phyloP scores from a whole-genome alignment of 2,888 invertebrate genomes.

The Rhabditoides inermis region DNA sequence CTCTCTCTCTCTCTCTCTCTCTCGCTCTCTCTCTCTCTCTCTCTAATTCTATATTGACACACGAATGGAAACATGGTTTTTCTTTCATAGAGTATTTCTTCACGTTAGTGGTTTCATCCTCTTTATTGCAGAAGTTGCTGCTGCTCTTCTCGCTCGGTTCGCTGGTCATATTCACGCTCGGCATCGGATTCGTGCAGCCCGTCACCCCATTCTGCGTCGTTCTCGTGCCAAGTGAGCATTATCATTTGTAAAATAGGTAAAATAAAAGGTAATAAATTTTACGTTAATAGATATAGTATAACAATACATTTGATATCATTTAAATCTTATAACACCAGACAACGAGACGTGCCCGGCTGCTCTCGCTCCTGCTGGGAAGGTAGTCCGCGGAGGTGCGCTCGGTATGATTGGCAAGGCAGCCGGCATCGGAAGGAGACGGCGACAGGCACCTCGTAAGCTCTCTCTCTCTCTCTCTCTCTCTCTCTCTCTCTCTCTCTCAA shows the following conservation, averaged over 20 bases:
- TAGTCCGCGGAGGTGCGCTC: slow-evolving; percentile 40
- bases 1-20: too few relatives aligned
- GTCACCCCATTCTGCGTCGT: slow-evolving; percentile 64
- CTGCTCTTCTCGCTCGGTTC: slow-evolving; percentile 80
- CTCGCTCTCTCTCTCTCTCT: too few relatives aligned
- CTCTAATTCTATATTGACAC: too few relatives aligned
- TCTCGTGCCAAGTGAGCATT: slow-evolving; percentile 19
- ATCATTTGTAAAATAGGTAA: neutral
- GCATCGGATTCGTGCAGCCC: slow-evolving; percentile 87
- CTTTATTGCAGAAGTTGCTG: slow-evolving; percentile 63
- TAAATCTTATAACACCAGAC: slow-evolving; percentile 11
- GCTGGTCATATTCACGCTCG: slow-evolving; percentile 93
- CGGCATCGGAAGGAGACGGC: slow-evolving; percentile 7
- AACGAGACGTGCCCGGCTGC: slow-evolving; percentile 24
- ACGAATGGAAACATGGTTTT: too few relatives aligned
- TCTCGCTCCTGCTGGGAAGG: slow-evolving; percentile 32
- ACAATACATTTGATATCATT: too few relatives aligned
- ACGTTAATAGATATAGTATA: too few relatives aligned
- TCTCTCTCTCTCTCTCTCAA: neutral
- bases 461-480: too few relatives aligned
- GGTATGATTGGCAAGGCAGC: slow-evolving; percentile 38
- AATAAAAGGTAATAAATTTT: too few relatives aligned
- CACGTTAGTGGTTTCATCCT: too few relatives aligned
- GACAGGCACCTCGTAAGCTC: slow-evolving; percentile 7
- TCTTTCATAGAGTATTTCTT: too few relatives aligned